phyloP scores from a whole-genome alignment of 2,797 vertebrate genomes.

The Podarcis lilfordi region DNA sequence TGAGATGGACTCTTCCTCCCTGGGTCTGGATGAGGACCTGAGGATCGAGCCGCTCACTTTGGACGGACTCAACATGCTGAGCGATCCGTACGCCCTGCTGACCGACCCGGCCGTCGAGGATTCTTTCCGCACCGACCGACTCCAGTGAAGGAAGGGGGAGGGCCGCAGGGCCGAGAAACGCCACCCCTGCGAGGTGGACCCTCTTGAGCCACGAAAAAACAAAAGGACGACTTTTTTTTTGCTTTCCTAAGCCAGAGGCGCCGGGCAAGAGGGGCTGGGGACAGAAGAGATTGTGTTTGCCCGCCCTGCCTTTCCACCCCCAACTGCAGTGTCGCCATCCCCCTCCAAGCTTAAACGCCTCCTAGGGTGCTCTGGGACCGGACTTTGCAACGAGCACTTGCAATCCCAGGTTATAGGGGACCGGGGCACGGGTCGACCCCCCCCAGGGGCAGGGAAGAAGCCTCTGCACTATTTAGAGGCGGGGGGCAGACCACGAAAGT shows the following conservation, averaged over 20 bases:
- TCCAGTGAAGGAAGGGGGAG: slow-evolving; percentile 76
- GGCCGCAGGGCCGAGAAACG: not conserved
- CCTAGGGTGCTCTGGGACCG: too few relatives aligned
- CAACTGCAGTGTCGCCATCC: rapidly evolving
- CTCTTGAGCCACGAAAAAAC: not conserved
- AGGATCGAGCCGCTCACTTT: slow-evolving; percentile 88
- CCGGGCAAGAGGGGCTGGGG: not conserved
- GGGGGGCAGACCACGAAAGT: too few relatives aligned
- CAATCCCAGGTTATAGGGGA: not conserved
- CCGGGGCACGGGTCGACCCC: too few relatives aligned
- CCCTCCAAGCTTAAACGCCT: not conserved
- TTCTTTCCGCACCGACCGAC: slow-evolving; percentile 90
- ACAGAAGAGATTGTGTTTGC: not conserved
- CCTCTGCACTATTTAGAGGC: not conserved
- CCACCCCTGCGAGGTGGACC: not conserved
- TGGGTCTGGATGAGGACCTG: slow-evolving; percentile 85
- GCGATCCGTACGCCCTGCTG: slow-evolving; percentile 88
- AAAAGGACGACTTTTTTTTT: not conserved
- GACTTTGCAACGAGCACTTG: not conserved
- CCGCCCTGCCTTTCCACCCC: not conserved
- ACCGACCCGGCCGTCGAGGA: slow-evolving; percentile 92
- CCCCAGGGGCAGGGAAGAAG: too few relatives aligned
- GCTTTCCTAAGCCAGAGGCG: not conserved
- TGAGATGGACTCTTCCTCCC: slow-evolving; percentile 82
- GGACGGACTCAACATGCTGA: slow-evolving; percentile 88